A percentile compares a stretch with the other conserved stretches of the same genome.
Evolutionary conservation across 2,113 vertebrate species (phyloP).

Genomic region (Alethe diademata): DNA sequence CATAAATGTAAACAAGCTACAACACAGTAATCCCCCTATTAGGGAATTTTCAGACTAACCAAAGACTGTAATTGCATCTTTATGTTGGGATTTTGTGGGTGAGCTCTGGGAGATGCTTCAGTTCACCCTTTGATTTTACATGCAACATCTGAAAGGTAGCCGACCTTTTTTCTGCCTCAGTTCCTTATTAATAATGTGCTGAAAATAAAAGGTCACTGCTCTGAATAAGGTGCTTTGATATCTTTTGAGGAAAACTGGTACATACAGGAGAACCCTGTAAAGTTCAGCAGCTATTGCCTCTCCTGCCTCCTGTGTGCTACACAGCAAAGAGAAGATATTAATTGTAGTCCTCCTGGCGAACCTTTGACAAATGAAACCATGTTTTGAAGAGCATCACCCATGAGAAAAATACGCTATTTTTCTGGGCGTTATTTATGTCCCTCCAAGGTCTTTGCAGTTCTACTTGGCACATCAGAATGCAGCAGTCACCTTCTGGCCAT

Average conservation of each 20-base stretch:
- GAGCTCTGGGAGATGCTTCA: not conserved
- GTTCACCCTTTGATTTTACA: not conserved
- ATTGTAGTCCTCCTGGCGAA: not conserved
- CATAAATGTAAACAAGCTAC: not conserved
- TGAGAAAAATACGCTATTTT: not conserved
- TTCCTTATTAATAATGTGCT: not conserved
- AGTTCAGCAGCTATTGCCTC: not conserved
- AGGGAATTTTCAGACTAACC: constrained; percentile 1
- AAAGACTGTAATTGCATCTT: not conserved
- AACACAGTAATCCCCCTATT: not conserved
- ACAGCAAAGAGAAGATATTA: not conserved
- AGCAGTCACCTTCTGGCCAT: not conserved
- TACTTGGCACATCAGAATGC: not conserved
- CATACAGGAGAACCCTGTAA: not conserved
- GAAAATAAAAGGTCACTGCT: not conserved
- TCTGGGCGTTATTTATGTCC: not conserved
- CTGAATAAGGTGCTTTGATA: not conserved
- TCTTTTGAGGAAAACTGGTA: not conserved
- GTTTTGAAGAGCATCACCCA: not conserved
- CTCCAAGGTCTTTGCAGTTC: not conserved
- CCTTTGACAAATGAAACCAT: not conserved
- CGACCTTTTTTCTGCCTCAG: not conserved
- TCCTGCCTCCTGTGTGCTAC: not conserved
- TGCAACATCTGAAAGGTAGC: not conserved
- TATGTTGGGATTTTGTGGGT: not conserved